A percentile compares a stretch with the other conserved stretches of the same genome.
Conservation (phyloP, 2,888 invertebrate genomes). For the Hedya salicella region DNA sequence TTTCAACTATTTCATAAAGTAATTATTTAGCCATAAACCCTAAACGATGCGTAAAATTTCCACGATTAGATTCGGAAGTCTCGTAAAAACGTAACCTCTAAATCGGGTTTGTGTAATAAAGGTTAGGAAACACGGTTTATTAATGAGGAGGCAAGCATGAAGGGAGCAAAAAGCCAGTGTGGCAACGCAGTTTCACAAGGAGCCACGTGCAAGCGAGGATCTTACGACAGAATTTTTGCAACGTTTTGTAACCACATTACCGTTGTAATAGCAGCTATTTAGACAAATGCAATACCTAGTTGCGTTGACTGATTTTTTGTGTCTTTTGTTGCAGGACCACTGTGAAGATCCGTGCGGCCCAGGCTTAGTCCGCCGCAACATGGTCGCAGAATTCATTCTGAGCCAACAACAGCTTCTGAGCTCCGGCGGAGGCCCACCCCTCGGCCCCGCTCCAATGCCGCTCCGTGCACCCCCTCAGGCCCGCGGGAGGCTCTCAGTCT, state of each 20-base stretch:
- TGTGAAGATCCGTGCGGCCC: conserved; percentile 80
- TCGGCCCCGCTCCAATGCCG: conserved; percentile 71
- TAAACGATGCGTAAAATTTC: conserved; percentile 23
- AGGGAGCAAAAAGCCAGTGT: conserved; percentile 72
- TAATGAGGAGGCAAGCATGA: conserved; percentile 72
- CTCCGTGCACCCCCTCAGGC: conserved; percentile 71
- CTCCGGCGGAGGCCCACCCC: conserved; percentile 64
- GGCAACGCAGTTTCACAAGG: conserved; percentile 75
- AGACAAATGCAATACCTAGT: conserved; percentile 57
- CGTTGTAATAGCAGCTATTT: conserved; percentile 51
- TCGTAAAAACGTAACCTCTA: conserved; percentile 70
- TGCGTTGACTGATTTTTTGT: conserved; percentile 64
- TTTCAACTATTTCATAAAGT: conserved; percentile 17
- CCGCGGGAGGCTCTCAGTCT: conserved; percentile 72
- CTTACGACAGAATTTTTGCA: conserved; percentile 77
- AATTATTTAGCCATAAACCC: conserved; percentile 12
- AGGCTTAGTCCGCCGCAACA: conserved; percentile 88
- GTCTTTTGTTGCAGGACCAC: conserved; percentile 80
- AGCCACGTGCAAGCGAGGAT: conserved; percentile 71
- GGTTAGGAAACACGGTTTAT: conserved; percentile 72
- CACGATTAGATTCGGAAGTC: conserved; percentile 57
- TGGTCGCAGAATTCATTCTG: conserved; percentile 94
- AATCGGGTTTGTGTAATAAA: conserved; percentile 58
- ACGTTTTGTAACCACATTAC: conserved; percentile 68
- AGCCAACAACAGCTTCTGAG: conserved; percentile 87